Conservation (phyloP, 2,888 invertebrate genomes). For the Athripsodes cinereus region DNA sequence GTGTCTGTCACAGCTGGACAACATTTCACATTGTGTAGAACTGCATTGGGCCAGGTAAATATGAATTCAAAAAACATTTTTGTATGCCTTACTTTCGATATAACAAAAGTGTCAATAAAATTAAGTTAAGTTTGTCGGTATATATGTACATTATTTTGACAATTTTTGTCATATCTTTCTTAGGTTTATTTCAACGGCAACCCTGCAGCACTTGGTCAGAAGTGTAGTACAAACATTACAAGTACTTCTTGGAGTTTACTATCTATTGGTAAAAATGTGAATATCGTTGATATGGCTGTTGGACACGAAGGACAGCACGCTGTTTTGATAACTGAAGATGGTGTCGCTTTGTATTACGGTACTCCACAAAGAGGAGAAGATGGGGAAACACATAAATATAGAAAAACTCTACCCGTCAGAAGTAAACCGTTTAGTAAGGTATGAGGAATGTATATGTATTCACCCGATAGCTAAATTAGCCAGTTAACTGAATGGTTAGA, state of each 20-base stretch:
- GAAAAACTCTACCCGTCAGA: conserved; percentile 82
- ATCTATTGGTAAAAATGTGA: conserved; percentile 40
- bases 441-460: no score
- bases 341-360: conserved; percentile 74
- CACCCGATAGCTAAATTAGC: no score
- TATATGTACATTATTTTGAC: conserved; percentile 11
- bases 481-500: no score
- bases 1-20: conserved; percentile 69
- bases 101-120: no score
- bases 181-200: conserved; percentile 84
- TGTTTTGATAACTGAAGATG: conserved; percentile 86
- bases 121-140: no score
- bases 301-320: conserved; percentile 94
- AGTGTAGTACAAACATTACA: conserved; percentile 37
- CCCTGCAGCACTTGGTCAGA: conserved; percentile 78
- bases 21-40: conserved; percentile 82
- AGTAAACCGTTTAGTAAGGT: conserved; percentile 84
- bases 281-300: conserved; percentile 71
- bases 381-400: conserved; percentile 74
- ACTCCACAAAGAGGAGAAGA: conserved; percentile 90
- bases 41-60: conserved; percentile 76
- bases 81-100: conserved; percentile 12
- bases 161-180: conserved; percentile 18
- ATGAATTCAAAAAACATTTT: neutral
- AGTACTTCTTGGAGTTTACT: conserved; percentile 55